Percentiles rank a stretch among this genome's conserved stretches.
Conservation (phyloP, 92 coral and sea anemone genomes). For the Ricordea florida region DNA sequence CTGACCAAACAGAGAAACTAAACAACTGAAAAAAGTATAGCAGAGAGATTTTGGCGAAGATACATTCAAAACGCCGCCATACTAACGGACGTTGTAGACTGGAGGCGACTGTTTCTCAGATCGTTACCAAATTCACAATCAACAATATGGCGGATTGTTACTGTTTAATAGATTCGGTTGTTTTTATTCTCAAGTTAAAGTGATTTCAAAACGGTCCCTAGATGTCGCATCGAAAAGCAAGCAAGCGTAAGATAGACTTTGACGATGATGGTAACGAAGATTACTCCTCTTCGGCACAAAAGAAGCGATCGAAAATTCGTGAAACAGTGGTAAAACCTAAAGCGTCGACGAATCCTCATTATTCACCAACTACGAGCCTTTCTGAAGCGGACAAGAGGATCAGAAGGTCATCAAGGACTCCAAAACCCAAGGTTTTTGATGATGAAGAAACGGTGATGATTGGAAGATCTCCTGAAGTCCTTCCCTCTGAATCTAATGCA, state of each 20-base stretch:
- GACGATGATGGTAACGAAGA: conserved; percentile 2
- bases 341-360: no score
- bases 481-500: not conserved
- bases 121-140: not conserved
- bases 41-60: not conserved
- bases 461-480: not conserved
- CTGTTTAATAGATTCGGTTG: not conserved
- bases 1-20: no score
- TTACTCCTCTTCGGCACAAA: conserved; percentile 8
- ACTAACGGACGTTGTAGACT: conserved; percentile 10
- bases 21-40: no score
- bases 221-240: conserved; percentile 80
- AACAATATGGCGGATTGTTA: conserved; percentile 12
- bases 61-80: conserved; percentile 42
- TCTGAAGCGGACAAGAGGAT: conserved; percentile 23
- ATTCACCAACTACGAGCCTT: no score
- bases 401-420: conserved; percentile 91
- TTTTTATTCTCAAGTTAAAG: not conserved
- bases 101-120: conserved; percentile 1
- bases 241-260: conserved; percentile 63
- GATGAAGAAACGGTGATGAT: conserved; percentile 56
- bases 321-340: not conserved
- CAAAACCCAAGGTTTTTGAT: conserved; percentile 88
- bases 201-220: not conserved
- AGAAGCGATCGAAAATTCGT: conserved; percentile 36